A percentile compares a stretch with the other conserved stretches of the same genome.
phyloP scores from a whole-genome alignment of 2,113 vertebrate species.

The Sapayoa aenigma region DNA sequence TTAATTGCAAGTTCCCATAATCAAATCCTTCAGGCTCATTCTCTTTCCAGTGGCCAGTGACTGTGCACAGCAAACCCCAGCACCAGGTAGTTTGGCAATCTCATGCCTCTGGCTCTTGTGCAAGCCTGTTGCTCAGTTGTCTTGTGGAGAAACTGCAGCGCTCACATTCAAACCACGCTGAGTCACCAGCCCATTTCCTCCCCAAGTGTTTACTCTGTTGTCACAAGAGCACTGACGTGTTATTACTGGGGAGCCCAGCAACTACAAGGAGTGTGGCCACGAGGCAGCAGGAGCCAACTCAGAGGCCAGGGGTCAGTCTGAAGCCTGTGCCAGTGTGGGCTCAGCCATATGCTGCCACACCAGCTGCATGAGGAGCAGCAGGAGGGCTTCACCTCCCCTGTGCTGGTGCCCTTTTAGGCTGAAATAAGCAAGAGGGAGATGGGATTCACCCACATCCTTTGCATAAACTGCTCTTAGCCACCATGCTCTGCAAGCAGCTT shows the following conservation, averaged over 20 bases:
- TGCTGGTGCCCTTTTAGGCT: not conserved
- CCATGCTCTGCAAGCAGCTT: not conserved
- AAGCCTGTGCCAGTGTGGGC: rapidly evolving
- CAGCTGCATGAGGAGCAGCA: not conserved
- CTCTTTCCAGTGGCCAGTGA: not conserved
- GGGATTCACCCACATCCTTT: not conserved
- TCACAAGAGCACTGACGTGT: not conserved
- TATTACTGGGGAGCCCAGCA: not conserved
- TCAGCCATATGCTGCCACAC: rapidly evolving
- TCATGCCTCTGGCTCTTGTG: not conserved
- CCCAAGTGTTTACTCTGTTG: not conserved
- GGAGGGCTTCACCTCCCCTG: not conserved
- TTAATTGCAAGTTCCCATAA: not conserved
- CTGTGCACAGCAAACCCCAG: not conserved
- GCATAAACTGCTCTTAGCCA: not conserved
- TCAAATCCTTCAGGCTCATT: not conserved
- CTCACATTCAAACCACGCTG: not conserved
- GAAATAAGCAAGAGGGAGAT: not conserved
- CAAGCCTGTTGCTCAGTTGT: not conserved
- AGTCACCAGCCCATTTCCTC: not conserved
- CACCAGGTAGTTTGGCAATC: not conserved
- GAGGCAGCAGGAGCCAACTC: not conserved
- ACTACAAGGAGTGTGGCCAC: not conserved
- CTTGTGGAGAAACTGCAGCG: not conserved
- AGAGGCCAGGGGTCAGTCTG: not conserved